Percentiles rank a stretch among this genome's conserved stretches.
phyloP scores from a whole-genome alignment of 2,113 vertebrate genomes.

The Lophochroa leadbeateri region DNA sequence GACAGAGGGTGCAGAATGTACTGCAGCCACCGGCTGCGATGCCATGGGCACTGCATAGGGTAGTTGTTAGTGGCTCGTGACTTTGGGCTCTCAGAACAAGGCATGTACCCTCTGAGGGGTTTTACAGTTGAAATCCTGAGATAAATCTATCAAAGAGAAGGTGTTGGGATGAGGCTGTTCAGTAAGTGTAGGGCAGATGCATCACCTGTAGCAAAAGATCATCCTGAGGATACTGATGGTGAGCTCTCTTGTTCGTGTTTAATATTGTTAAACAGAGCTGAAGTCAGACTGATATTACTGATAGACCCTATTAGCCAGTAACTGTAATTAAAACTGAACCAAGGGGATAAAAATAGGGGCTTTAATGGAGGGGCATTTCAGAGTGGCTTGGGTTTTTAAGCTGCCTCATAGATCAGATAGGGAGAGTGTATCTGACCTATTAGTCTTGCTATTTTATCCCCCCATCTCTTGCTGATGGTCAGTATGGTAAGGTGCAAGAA shows the following conservation, averaged over 20 bases:
- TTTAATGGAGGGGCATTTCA: rapidly evolving
- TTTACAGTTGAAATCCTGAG: neutral
- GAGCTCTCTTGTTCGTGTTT: neutral
- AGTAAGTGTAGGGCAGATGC: neutral
- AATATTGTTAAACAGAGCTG: neutral
- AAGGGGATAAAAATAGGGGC: neutral
- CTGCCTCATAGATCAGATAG: neutral
- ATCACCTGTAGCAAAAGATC: neutral
- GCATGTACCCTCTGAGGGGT: neutral
- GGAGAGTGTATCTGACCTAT: neutral
- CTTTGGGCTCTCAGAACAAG: neutral
- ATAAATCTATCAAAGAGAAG: rapidly evolving
- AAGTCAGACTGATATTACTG: neutral
- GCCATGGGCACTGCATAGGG: rapidly evolving
- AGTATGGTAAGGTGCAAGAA: neutral
- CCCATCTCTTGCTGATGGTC: neutral
- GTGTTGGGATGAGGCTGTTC: rapidly evolving
- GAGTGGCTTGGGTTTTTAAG: neutral
- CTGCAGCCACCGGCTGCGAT: neutral
- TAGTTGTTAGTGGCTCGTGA: rapidly evolving
- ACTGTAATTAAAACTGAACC: neutral
- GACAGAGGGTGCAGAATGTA: neutral
- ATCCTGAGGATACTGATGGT: neutral
- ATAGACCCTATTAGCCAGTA: neutral
- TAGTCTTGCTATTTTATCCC: neutral